Evolutionary conservation across 2,888 invertebrate species (phyloP), one percentile per base, ranked within the genome.

Genomic region (Hybos culiciformis): DNA sequence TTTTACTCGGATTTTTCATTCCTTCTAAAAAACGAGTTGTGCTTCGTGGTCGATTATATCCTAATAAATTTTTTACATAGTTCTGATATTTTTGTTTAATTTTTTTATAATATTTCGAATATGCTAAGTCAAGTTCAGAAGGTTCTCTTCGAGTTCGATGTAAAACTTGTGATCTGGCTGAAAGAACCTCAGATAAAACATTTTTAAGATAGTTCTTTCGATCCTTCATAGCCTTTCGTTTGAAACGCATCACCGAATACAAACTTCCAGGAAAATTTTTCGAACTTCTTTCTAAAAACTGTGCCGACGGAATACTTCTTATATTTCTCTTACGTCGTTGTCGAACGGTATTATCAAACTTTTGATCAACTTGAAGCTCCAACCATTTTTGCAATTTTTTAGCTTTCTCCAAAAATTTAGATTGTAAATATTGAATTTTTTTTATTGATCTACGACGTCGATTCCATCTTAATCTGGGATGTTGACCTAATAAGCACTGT

Each of bases 401-500:
- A 5, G 43, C 14, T 3, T 59, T 54, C 26, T 57, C 56, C 12
- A 66, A 34, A 45, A 56, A 61, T 36, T 55, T 47, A 1, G 63
- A 60, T n/a, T 61, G 56, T 4, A 60, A 49, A 43, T 60, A 56
- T 21, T 60, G 52, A 43, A 61, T 49, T 24, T 60, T 45, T 39
- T 60, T 39, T 4, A 70, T 64, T 0, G 80, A 77, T 40, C 79
- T 44, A 3, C 76, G 73, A 49, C 74, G 70, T 20, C 86, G 71
- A 55, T 82, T 85, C 83, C 85, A 87, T 39, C 88, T 70, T 29
- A 90, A 73, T 9, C 87, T 71, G 0, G 92, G 92, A 67, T 93
- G 92, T 57, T 87, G 84, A 6, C 86, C 90, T 0, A 82, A 74
- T 1, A 82, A 71, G 56, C 93, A 93, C 55, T 78, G 80, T 0